These are phyloP conservation scores for Eueremaeus valkanovi DNA, from an alignment of 2,888 invertebrate species.

Conservation along the genomic window DNA sequence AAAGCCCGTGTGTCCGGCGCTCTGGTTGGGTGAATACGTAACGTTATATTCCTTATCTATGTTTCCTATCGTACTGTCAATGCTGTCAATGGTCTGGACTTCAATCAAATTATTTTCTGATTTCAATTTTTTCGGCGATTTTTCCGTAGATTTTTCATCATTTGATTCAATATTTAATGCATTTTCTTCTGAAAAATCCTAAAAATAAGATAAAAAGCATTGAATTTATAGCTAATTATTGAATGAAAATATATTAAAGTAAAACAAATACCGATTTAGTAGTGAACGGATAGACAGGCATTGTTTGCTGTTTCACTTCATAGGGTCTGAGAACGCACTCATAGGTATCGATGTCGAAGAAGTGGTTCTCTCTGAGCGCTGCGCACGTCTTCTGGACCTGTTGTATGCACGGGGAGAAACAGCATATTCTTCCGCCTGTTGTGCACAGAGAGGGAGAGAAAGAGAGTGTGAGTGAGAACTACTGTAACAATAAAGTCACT, in stretches of 20 bases:
- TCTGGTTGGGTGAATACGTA: conserved; percentile 53
- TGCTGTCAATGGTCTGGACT: background rate
- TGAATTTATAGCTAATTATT: background rate
- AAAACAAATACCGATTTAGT: background rate
- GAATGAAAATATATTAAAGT: background rate
- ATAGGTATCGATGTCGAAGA: conserved; percentile 76
- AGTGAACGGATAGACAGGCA: conserved; percentile 44
- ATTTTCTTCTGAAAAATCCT: conserved; percentile 12
- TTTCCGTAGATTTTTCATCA: background rate
- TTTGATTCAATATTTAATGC: conserved; percentile 1
- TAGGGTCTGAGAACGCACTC: conserved; percentile 80
- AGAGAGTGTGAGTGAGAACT: too few relatives aligned
- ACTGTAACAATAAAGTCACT: too few relatives aligned
- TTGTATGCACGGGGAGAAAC: conserved; percentile 98
- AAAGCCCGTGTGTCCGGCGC: conserved; percentile 94
- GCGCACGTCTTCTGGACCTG: conserved; percentile 88
- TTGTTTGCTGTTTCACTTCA: conserved; percentile 57
- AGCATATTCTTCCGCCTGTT: conserved; percentile 88
- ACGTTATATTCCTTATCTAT: background rate
- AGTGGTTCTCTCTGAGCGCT: conserved; percentile 67
- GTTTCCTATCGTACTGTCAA: background rate
- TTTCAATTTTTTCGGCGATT: conserved; percentile 14
- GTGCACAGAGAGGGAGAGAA: conserved; percentile 50
- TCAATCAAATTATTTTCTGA: conserved; percentile 1
- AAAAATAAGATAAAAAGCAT: background rate